Conservation (phyloP, 2,797 vertebrate species). For the Cuniculus paca region DNA sequence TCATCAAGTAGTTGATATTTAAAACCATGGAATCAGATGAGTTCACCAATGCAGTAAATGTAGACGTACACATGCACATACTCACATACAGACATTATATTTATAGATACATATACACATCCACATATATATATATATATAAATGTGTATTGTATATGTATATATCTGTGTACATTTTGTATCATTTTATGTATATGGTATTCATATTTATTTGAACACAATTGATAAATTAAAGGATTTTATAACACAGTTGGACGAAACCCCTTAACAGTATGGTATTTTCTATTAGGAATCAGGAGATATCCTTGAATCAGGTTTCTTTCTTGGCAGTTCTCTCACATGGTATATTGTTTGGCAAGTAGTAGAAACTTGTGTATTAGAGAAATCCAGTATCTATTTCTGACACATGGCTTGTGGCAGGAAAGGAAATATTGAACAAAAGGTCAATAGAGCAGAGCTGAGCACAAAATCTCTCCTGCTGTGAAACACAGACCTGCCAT, state of each 20-base stretch:
- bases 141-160: neutral
- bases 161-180: neutral
- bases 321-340: neutral
- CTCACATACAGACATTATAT: neutral
- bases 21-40: neutral
- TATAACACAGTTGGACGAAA: neutral
- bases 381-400: conserved; percentile 44
- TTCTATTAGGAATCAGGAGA: neutral
- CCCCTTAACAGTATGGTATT: neutral
- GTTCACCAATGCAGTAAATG: neutral
- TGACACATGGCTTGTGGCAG: conserved; percentile 22
- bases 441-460: conserved; percentile 31
- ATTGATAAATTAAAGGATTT: neutral
- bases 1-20: neutral
- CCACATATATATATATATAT: neutral
- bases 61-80: rapidly evolving
- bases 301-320: neutral
- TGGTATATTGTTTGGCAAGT: neutral
- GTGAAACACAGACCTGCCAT: conserved; percentile 19
- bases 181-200: neutral
- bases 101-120: neutral
- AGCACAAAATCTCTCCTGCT: conserved; percentile 39
- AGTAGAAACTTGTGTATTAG: neutral
- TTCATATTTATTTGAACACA: neutral
- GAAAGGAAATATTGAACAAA: conserved; percentile 52